Evolutionary conservation across 1,140 invertebrate genomes (phyloP).

Genomic region (Muscidifurax raptorellus): DNA sequence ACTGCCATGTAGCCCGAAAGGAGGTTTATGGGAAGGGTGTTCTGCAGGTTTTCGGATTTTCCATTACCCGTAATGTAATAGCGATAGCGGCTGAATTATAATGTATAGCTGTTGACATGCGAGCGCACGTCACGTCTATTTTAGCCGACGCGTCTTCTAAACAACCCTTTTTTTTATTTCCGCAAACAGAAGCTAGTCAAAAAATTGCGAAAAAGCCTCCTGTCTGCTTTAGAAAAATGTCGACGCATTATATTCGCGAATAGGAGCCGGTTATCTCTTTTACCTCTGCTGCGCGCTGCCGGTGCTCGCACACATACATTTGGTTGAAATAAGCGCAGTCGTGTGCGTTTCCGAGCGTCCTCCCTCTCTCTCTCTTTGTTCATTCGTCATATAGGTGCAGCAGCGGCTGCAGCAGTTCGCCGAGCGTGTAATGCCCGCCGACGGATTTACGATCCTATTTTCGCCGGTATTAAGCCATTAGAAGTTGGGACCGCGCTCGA

Average conservation of each 20-base stretch:
- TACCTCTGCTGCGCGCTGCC: not conserved
- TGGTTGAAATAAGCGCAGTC: not conserved
- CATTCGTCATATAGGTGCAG: slow-evolving; percentile 11
- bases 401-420: not conserved
- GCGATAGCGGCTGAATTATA: not conserved
- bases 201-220: not conserved
- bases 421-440: not conserved
- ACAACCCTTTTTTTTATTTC: not conserved
- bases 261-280: slow-evolving; percentile 11
- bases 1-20: no score
- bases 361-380: not conserved
- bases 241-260: not conserved
- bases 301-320: not conserved
- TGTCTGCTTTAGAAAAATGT: not conserved
- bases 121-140: not conserved
- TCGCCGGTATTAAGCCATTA: slow-evolving; percentile 7
- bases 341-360: not conserved
- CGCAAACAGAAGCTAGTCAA: no score
- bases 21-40: no score
- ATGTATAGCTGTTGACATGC: no score
- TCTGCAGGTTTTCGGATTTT: not conserved
- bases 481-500: not conserved
- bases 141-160: not conserved
- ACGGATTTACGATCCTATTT: slow-evolving; percentile 33
- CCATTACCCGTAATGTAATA: not conserved